phyloP scores from a whole-genome alignment of 2,113 vertebrate genomes.

The Ammodytes marinus region DNA sequence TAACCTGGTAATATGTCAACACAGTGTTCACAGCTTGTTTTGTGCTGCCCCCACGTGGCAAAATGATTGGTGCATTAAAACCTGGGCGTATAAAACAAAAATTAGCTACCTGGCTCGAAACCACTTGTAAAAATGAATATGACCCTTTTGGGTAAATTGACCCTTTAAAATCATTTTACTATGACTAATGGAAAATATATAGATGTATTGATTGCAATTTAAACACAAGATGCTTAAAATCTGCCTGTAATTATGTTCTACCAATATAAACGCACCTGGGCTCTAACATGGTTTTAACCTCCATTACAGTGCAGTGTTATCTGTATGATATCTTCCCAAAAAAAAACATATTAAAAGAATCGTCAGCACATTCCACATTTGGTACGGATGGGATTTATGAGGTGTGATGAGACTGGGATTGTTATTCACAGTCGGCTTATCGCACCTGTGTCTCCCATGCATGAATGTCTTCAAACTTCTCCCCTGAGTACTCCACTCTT shows the following conservation, averaged over 20 bases:
- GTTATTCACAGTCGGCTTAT: slow-evolving; percentile 69
- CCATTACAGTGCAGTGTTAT: background rate
- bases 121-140: background rate
- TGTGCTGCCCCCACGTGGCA: background rate
- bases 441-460: slow-evolving; percentile 71
- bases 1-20: too few relatives aligned
- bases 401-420: slow-evolving; percentile 32
- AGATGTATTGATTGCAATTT: too few relatives aligned
- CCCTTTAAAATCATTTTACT: too few relatives aligned
- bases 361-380: slow-evolving; percentile 32
- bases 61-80: background rate
- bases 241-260: background rate
- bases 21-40: too few relatives aligned
- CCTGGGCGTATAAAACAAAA: background rate
- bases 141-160: too few relatives aligned
- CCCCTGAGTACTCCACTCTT: slow-evolving; percentile 36
- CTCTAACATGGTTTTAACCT: background rate
- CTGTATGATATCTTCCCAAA: background rate
- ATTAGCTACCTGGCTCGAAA: background rate
- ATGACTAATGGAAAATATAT: too few relatives aligned
- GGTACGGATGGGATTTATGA: slow-evolving; percentile 52
- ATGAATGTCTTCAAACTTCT: slow-evolving; percentile 56
- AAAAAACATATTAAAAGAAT: slow-evolving; percentile 11
- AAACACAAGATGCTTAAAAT: too few relatives aligned
- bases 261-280: background rate